These are phyloP conservation scores for Astatotilapia flaviijosephi DNA, from an alignment of 2,113 vertebrate species.

Conservation along the genomic window DNA sequence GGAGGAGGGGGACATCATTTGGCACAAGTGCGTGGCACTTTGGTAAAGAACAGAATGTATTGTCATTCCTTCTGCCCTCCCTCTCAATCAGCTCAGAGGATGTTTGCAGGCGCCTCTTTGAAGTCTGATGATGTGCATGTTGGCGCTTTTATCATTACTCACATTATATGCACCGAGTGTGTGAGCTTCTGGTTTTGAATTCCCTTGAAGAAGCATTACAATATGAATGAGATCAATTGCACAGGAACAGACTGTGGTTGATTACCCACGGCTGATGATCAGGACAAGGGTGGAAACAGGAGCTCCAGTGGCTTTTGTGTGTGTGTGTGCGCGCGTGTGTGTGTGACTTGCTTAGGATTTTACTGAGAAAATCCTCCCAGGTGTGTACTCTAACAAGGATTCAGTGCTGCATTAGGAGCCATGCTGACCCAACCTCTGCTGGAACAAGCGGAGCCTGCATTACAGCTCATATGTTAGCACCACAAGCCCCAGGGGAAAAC, in stretches of 20 bases:
- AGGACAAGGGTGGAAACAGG: neutral
- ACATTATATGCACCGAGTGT: neutral
- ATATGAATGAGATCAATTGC: conserved; percentile 50
- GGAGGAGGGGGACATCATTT: neutral
- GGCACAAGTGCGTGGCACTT: neutral
- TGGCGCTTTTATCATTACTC: conserved; percentile 14
- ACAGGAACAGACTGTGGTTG: neutral
- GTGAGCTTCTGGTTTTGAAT: conserved; percentile 28
- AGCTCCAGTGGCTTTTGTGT: neutral
- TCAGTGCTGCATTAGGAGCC: neutral
- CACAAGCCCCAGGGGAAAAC: neutral
- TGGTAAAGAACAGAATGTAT: neutral
- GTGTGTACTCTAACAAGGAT: neutral
- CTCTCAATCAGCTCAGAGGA: neutral
- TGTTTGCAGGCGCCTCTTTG: conserved; percentile 31
- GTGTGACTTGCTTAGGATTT: neutral
- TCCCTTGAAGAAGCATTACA: conserved; percentile 51
- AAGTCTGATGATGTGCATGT: conserved; percentile 21
- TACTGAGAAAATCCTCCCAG: neutral
- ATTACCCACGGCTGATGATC: conserved; percentile 22
- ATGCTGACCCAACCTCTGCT: neutral
- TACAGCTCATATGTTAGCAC: neutral
- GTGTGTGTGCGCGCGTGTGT: accelerated
- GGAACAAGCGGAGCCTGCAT: neutral
- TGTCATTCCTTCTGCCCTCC: neutral